Evolutionary conservation across 1,140 invertebrate genomes (phyloP).

Genomic region (Gonioctena quinquepunctata): DNA sequence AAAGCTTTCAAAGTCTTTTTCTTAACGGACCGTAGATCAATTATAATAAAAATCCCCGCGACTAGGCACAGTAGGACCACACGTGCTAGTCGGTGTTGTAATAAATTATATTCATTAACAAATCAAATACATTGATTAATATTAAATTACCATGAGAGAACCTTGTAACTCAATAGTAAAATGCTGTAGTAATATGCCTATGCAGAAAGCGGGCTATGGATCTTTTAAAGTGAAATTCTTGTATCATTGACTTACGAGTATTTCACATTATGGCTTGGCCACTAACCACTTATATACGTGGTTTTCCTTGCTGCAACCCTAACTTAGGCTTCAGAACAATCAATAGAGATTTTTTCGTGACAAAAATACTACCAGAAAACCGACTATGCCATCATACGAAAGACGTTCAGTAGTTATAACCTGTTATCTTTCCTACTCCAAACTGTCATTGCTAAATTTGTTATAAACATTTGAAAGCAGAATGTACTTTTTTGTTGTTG

Average conservation of each 20-base stretch:
- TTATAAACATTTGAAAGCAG: too few relatives aligned
- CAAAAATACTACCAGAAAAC: too few relatives aligned
- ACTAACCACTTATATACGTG: neutral
- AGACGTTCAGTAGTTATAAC: too few relatives aligned
- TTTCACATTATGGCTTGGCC: neutral
- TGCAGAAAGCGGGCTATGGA: neutral
- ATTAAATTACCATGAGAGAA: neutral
- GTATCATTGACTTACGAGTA: neutral
- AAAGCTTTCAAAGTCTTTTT: neutral
- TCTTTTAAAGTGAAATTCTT: neutral
- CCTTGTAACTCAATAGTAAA: constrained; percentile 6
- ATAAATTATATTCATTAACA: too few relatives aligned
- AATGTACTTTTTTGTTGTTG: too few relatives aligned
- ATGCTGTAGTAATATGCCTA: neutral
- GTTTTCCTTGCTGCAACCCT: neutral
- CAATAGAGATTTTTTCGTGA: too few relatives aligned
- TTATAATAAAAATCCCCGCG: neutral
- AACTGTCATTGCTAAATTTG: too few relatives aligned
- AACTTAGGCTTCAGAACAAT: too few relatives aligned
- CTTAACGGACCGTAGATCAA: neutral
- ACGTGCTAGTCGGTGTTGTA: too few relatives aligned
- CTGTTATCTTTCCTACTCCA: too few relatives aligned
- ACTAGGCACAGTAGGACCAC: neutral
- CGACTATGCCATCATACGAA: too few relatives aligned
- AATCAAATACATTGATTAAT: too few relatives aligned